Percentiles rank a stretch among this genome's conserved stretches.
phyloP scores from a whole-genome alignment of 2,888 invertebrate genomes.

The Neoitamus cyanurus region DNA sequence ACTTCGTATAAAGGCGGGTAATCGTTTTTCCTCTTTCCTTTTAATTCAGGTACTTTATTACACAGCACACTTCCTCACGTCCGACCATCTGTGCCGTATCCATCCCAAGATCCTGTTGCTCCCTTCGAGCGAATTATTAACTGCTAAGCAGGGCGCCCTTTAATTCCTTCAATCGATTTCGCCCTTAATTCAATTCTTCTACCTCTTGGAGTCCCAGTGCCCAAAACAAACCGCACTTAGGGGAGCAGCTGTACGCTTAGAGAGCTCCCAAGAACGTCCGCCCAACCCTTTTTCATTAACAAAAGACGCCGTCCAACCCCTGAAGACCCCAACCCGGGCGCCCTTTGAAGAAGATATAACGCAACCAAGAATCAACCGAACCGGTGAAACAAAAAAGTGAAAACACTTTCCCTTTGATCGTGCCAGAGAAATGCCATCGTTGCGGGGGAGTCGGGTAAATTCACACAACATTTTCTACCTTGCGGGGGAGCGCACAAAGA shows the following conservation, averaged over 20 bases:
- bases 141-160: background rate
- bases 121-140: background rate
- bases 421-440: conserved; percentile 16
- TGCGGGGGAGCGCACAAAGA: conserved; percentile 19
- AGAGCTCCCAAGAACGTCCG: background rate
- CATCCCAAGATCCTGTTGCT: background rate
- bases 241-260: background rate
- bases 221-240: background rate
- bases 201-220: background rate
- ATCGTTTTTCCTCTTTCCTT: background rate
- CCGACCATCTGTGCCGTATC: background rate
- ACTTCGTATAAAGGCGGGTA: background rate
- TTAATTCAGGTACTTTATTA: background rate
- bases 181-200: conserved; percentile 18
- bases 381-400: conserved; percentile 33
- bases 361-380: conserved; percentile 42
- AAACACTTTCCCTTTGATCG: conserved; percentile 43
- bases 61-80: background rate
- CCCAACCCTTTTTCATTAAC: conserved; percentile 33
- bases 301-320: conserved; percentile 3
- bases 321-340: background rate
- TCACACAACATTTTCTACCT: conserved; percentile 46
- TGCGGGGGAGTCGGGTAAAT: conserved; percentile 21
- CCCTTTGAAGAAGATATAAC: conserved; percentile 30
- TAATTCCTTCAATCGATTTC: conserved; percentile 43